Evolutionary conservation across 2,113 vertebrate species (phyloP), one percentile per base, ranked within the genome.

Genomic region (Tyto alba): DNA sequence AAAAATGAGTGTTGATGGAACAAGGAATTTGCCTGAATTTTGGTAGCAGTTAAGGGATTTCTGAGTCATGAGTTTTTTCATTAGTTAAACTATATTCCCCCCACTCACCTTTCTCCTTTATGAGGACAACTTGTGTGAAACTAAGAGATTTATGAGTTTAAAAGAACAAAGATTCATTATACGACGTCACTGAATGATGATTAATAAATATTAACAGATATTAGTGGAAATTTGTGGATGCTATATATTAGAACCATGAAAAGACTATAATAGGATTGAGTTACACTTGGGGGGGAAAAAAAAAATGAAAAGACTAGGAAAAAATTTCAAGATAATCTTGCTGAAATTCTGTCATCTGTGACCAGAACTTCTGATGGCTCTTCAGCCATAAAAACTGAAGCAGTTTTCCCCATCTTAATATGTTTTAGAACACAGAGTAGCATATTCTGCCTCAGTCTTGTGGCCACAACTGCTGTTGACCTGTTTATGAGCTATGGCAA

Each of bases 101-200:
- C 2, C 1, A 1, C 5, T 1, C 4, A 1, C 10, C 2, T 16
- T 50, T 30, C 23, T 20, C 52, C 66, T 41, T 36, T 59, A 23
- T 52, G 3, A 40, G 2, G 41, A 41, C 8, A 74, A 25, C 8
- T 6, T 38, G 5, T 40, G 12, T 75, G 34, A 79, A 88, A 72
- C 4, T 6, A 60, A 30, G 12, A n/a, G 12, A 68, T 88, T 55
- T 75, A 63, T 38, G 7, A 55, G 41, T 6, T 41, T 40, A 63
- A 74, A 60, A 69, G 26, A 80, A 34, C 2, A 79, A 90, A 63
- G 10, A 30, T 68, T 82, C 26, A 55, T 10, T 4, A 32, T 19
- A 57, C 69, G 41, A 68, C n/a, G 21, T n/a, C 13, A 68, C 11
- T 50, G n/a, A 72, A 79, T 75, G 1, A 6, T 36, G 16, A 56